phyloP scores from a whole-genome alignment of 2,888 invertebrate genomes.

The Taenaris catops region DNA sequence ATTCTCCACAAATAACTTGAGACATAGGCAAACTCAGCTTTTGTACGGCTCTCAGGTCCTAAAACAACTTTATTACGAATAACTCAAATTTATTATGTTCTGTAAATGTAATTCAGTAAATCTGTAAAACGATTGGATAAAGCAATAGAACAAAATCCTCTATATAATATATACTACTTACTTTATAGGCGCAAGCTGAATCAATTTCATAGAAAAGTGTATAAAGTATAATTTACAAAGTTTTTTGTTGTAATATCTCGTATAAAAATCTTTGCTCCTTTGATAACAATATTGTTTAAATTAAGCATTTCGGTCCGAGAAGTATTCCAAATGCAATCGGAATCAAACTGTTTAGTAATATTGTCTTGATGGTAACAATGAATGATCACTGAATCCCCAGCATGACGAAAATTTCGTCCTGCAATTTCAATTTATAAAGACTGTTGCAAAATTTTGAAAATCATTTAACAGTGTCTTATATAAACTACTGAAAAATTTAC shows the following conservation, averaged over 20 bases:
- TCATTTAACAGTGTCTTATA: too few species aligned
- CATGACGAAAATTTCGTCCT: constrained; percentile 40
- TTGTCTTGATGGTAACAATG: constrained; percentile 27
- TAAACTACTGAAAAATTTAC: too few species aligned
- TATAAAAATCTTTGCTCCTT: constrained; percentile 29
- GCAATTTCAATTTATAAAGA: constrained; percentile 15
- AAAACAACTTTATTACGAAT: too few species aligned
- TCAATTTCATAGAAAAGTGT: constrained; percentile 31
- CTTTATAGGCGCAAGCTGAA: constrained; percentile 33
- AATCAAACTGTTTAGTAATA: not conserved
- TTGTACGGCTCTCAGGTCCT: too few species aligned
- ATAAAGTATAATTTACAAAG: constrained; percentile 39
- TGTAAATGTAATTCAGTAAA: too few species aligned
- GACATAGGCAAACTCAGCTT: too few species aligned
- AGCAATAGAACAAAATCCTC: too few species aligned
- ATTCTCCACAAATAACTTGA: too few species aligned
- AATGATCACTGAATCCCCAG: constrained; percentile 34
- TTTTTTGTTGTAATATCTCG: constrained; percentile 31
- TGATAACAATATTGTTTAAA: constrained; percentile 31
- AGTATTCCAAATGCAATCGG: constrained; percentile 30
- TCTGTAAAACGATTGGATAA: too few species aligned
- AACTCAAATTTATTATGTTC: too few species aligned
- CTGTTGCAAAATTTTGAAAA: too few species aligned
- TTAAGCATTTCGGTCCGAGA: constrained; percentile 31
- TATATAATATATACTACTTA: too few species aligned